These are phyloP conservation scores for Alexandromys fortis DNA, from an alignment of 2,113 vertebrate genomes.

Conservation along the genomic window DNA sequence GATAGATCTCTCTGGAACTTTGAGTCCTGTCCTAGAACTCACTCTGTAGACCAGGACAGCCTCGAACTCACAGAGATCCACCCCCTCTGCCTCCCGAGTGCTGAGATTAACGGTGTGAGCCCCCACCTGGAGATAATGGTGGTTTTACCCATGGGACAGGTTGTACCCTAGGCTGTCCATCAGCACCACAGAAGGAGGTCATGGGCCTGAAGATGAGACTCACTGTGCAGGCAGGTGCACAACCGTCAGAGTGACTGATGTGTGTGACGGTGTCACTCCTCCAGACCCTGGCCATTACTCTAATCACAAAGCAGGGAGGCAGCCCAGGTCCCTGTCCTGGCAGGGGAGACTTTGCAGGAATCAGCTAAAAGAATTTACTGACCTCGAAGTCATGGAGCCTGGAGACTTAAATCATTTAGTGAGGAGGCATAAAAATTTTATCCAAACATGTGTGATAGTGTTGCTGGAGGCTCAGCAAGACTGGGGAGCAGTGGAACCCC, in stretches of 20 bases:
- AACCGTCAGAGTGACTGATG: neutral
- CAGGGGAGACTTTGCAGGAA: no score
- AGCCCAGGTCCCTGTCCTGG: neutral
- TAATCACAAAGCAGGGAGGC: neutral
- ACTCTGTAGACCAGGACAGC: neutral
- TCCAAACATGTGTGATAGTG: rapidly evolving
- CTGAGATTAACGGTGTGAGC: neutral
- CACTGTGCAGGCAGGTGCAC: rapidly evolving
- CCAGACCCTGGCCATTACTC: neutral
- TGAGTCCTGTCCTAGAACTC: neutral
- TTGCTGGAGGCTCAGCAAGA: rapidly evolving
- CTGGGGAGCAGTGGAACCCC: rapidly evolving
- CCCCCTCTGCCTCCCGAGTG: neutral
- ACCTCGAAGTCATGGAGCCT: neutral
- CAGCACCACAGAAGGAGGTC: neutral
- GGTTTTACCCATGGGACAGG: neutral
- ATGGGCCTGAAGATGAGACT: rapidly evolving
- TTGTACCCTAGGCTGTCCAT: neutral
- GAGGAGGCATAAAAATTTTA: neutral
- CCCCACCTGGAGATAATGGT: neutral
- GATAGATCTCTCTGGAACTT: neutral
- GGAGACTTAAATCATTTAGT: neutral
- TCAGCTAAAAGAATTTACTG: neutral
- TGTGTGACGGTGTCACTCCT: neutral
- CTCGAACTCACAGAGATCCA: neutral